Evolutionary conservation across 2,888 invertebrate species (phyloP), one percentile per base, ranked within the genome.

Genomic region (Achlya flavicornis): DNA sequence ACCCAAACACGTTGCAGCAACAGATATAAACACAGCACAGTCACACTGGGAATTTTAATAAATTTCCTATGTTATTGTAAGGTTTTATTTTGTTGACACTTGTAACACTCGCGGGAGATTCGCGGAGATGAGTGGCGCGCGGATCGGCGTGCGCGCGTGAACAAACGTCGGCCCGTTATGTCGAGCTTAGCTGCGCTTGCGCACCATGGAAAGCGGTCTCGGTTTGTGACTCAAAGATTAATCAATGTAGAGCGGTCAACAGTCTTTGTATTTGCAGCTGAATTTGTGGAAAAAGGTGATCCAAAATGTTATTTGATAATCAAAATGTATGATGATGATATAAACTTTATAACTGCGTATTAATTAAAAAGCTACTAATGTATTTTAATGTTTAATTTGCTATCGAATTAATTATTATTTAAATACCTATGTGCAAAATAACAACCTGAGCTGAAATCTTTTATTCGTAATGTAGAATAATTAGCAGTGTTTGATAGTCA

Each of bases 141-240:
- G 67, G 71, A 66, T 73, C 76, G 74, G 72, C 89, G 83, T 86
- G 77, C 82, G 80, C 77, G 67, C 76, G 78, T 84, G 76, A 61
- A 71, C 71, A 73, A 68, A 64, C 64, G 70, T 83, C 84, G 85
- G 78, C 80, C 91, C 92, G 91, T 91, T 90, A 90, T 91, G 91
- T 80, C 77, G 81, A 63, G 72, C 63, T 66, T 71, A 67, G 61
- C 19, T 57, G 67, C 41, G 72, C 62, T 66, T 64, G 74, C 72
- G 68, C 81, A 77, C 72, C 77, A 80, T 83, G 81, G 88, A 90
- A 87, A 89, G 89, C 89, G 81, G 84, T 73, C 81, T 81, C 79
- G 76, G 77, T 77, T 76, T 77, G 69, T 66, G 69, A 68, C 74
- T 66, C 85, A 88, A 78, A 89, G 84, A 84, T 64, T 79, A 78